Percentiles rank a stretch among this genome's conserved stretches.
Conservation (phyloP, 2,113 vertebrate species). For the Corythaixoides concolor region DNA sequence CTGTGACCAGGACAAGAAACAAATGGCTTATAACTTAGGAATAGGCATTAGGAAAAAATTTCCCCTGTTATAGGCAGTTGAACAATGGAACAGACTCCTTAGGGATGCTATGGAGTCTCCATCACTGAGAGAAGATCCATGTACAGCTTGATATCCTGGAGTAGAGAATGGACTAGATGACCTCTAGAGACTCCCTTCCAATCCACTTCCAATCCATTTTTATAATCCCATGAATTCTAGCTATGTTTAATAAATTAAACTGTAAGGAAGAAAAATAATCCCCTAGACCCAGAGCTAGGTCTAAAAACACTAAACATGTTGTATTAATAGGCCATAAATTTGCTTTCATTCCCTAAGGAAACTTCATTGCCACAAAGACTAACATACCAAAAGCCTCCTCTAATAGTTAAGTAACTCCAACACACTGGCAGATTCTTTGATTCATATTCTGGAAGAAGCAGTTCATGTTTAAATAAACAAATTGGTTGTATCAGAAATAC, state of each 20-base stretch:
- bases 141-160: background rate
- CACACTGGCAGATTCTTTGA: conserved; percentile 5
- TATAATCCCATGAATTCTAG: background rate
- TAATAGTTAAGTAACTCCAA: conserved; percentile 5
- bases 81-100: background rate
- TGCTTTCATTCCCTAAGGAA: background rate
- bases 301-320: conserved; percentile 5
- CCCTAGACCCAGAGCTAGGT: background rate
- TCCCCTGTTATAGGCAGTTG: background rate
- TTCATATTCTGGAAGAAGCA: background rate
- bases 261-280: background rate
- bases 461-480: conserved; percentile 13
- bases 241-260: conserved; percentile 6
- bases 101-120: background rate
- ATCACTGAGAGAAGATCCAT: background rate
- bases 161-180: background rate
- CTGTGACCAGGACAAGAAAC: background rate
- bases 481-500: background rate
- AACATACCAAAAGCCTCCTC: background rate
- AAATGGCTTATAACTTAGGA: background rate
- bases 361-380: conserved; percentile 22
- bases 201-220: background rate
- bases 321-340: conserved; percentile 35
- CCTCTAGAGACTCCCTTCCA: background rate
- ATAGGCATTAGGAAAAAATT: background rate